Evolutionary conservation across 2,113 vertebrate species (phyloP).

Genomic region (Tichodroma muraria): DNA sequence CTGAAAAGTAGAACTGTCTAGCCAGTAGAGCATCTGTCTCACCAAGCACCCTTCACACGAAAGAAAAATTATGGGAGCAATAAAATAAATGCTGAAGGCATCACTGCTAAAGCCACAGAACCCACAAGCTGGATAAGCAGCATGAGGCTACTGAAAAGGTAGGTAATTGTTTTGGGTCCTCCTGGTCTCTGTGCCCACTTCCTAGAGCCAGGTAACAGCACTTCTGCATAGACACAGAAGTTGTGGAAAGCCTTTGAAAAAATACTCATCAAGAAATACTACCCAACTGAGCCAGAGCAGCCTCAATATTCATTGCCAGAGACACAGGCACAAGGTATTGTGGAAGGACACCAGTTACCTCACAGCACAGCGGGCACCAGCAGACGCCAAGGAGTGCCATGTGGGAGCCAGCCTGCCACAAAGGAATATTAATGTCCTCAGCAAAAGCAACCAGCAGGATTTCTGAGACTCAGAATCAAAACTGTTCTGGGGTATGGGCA

Average conservation of each 20-base stretch:
- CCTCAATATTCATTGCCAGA: neutral
- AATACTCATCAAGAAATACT: neutral
- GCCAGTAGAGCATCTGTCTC: neutral
- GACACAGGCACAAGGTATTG: neutral
- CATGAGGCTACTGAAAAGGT: neutral
- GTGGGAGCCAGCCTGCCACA: neutral
- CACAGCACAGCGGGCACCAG: neutral
- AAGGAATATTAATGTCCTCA: neutral
- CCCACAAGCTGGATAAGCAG: neutral
- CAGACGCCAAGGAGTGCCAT: neutral
- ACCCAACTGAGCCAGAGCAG: neutral
- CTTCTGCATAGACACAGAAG: neutral
- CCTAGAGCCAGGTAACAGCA: neutral
- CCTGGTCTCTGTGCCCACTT: neutral
- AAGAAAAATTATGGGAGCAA: neutral
- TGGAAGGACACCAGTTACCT: neutral
- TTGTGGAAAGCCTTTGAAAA: neutral
- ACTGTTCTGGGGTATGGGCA: neutral
- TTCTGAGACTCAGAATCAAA: neutral
- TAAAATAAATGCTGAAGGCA: neutral
- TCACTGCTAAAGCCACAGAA: neutral
- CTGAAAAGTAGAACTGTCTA: neutral
- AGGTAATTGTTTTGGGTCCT: neutral
- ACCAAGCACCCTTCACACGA: neutral
- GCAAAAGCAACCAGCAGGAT: neutral